These are phyloP conservation scores for Poeciliopsis prolifica DNA, from an alignment of 2,113 vertebrate species.

Conservation along the genomic window DNA sequence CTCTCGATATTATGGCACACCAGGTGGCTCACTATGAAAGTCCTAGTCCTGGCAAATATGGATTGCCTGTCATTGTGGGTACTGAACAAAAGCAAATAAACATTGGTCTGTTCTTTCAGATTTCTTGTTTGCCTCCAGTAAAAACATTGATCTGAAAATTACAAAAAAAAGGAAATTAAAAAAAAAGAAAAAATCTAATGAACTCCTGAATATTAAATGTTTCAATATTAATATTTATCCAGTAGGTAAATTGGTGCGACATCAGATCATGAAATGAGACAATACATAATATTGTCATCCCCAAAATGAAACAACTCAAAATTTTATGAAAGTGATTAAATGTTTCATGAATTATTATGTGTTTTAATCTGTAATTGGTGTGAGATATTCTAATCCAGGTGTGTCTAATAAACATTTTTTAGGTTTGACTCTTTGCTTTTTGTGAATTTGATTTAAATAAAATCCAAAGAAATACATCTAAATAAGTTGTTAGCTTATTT, in stretches of 20 bases:
- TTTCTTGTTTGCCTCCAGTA: not conserved
- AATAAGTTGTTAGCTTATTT: no score
- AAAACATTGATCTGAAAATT: not conserved
- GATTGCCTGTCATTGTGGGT: constrained; percentile 39
- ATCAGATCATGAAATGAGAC: not conserved
- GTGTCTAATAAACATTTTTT: not conserved
- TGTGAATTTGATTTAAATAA: no score
- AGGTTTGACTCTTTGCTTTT: not conserved
- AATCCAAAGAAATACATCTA: no score
- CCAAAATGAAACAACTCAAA: not conserved
- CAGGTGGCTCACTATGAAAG: constrained; percentile 75
- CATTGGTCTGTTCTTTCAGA: not conserved
- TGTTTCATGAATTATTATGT: no score
- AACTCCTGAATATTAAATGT: no score
- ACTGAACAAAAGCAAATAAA: constrained; percentile 10
- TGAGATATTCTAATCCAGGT: not conserved
- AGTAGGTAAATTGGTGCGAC: no score
- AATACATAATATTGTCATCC: not conserved
- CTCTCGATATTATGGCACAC: constrained; percentile 75
- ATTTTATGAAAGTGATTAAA: no score
- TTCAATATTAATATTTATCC: no score
- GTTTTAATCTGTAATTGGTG: not conserved
- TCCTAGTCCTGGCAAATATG: constrained; percentile 66
- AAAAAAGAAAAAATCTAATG: no score
- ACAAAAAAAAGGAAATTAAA: not conserved